Percentiles rank a stretch among this genome's conserved stretches.
phyloP scores from a whole-genome alignment of 2,888 invertebrate genomes.

The Agriopis marginaria region DNA sequence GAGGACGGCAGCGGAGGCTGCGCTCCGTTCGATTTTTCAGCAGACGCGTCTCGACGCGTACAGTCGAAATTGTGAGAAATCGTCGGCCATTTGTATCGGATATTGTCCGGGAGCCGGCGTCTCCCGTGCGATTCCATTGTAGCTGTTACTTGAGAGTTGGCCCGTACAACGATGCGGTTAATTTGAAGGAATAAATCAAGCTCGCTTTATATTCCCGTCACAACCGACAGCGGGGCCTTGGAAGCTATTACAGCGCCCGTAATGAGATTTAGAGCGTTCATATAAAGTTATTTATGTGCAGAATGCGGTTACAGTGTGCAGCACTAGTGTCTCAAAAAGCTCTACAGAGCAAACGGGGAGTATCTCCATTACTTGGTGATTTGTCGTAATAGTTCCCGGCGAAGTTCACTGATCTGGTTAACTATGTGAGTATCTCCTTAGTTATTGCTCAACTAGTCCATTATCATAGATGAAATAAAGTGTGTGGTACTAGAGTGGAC shows the following conservation, averaged over 20 bases:
- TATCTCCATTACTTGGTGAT: constrained; percentile 35
- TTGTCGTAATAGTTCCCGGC: constrained; percentile 28
- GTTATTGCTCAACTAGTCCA: constrained; percentile 13
- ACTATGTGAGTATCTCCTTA: constrained; percentile 8
- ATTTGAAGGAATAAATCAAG: constrained; percentile 74
- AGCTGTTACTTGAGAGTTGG: constrained; percentile 43
- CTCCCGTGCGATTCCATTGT: constrained; percentile 44
- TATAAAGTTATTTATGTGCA: constrained; percentile 82
- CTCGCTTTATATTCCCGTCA: constrained; percentile 82
- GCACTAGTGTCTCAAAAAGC: constrained; percentile 48
- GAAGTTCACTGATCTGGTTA: constrained; percentile 12
- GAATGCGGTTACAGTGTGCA: constrained; percentile 63
- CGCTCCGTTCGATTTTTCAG: constrained; percentile 66
- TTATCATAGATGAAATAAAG: background rate
- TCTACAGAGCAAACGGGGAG: constrained; percentile 29
- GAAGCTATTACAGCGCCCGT: constrained; percentile 80
- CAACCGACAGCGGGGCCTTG: constrained; percentile 77
- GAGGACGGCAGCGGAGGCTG: constrained; percentile 54
- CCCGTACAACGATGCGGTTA: constrained; percentile 46
- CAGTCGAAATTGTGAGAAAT: constrained; percentile 63
- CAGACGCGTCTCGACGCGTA: constrained; percentile 50
- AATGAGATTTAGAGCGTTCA: constrained; percentile 84
- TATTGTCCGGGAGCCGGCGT: constrained; percentile 49
- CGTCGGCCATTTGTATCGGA: constrained; percentile 57
- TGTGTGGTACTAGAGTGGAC: background rate